These are phyloP conservation scores for Peromyscus nudipes DNA, from an alignment of 2,797 vertebrate species.

Conservation along the genomic window DNA sequence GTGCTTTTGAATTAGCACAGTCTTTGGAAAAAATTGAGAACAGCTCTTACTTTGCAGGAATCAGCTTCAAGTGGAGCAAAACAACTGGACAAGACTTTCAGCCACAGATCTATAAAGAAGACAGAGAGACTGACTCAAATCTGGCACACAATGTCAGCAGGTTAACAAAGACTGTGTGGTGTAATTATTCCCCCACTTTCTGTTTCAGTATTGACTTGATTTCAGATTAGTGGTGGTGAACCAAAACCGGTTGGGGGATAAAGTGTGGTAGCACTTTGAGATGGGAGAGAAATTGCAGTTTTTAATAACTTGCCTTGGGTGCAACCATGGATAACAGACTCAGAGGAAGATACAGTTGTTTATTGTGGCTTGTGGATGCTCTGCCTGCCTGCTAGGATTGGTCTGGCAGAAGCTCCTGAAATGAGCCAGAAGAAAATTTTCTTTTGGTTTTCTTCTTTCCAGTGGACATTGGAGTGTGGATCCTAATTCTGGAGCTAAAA, in stretches of 20 bases:
- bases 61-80: not conserved
- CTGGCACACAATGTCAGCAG: not conserved
- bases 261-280: not conserved
- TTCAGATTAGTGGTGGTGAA: not conserved
- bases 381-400: constrained; percentile 22
- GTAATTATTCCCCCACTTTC: not conserved
- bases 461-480: not conserved
- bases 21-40: constrained; percentile 1
- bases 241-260: not conserved
- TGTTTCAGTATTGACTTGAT: not conserved
- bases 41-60: not conserved
- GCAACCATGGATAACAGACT: not conserved
- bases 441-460: not conserved
- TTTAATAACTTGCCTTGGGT: constrained; percentile 64
- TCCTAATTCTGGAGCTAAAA: constrained; percentile 14
- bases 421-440: not conserved
- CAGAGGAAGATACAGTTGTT: not conserved
- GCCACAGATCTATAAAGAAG: not conserved
- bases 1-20: not conserved
- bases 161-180: not conserved
- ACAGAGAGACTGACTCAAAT: not conserved
- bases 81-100: not conserved
- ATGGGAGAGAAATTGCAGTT: not conserved
- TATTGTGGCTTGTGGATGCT: constrained; percentile 21
- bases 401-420: not conserved